Evolutionary conservation across 2,888 invertebrate species (phyloP), one percentile per base, ranked within the genome.

Genomic region (Ecliptopera silaceata): DNA sequence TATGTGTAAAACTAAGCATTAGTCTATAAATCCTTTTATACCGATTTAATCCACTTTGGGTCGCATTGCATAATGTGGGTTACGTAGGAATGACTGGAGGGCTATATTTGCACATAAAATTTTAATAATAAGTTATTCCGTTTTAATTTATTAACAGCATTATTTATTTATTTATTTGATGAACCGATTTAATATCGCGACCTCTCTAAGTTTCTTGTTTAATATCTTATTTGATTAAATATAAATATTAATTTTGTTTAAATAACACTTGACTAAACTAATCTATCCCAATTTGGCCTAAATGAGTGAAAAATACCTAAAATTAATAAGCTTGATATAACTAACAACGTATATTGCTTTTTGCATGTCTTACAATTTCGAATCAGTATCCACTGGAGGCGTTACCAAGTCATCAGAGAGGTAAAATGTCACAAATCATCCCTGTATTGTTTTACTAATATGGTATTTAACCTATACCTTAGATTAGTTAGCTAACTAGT

Each of bases 331-430:
- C 41, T 54, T 59, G 51, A 58, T 55, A 76, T 75, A 79, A 84
- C 88, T 91, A 90, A 91, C 87, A 89, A 83, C 63, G 75, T 75
- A 83, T 86, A 80, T 92, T 92, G 91, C 87, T 82, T 88, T 93
- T 93, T 94, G 93, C 94, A 94, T 94, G 93, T 93, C 93, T 93
- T 94, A 93, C 93, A 93, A 94, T 93, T 93, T 91, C 89, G 93
- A 93, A 93, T 91, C 93, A 86, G 91, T 92, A 86, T 92, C 92
- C 82, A 88, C 93, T 83, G 93, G 93, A 92, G 93, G 93, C 86
- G 93, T 93, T 80, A 92, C 91, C 82, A 93, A 93, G 84, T 92
- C 93, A 62, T 92, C 92, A 76, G 92, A 93, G 84, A 92, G 92
- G 92, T 91, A 90, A 65, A 63, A 54, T 53, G 48, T 47, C 43